These are phyloP conservation scores for Garra rufa DNA, from an alignment of 2,113 vertebrate species.

Conservation along the genomic window DNA sequence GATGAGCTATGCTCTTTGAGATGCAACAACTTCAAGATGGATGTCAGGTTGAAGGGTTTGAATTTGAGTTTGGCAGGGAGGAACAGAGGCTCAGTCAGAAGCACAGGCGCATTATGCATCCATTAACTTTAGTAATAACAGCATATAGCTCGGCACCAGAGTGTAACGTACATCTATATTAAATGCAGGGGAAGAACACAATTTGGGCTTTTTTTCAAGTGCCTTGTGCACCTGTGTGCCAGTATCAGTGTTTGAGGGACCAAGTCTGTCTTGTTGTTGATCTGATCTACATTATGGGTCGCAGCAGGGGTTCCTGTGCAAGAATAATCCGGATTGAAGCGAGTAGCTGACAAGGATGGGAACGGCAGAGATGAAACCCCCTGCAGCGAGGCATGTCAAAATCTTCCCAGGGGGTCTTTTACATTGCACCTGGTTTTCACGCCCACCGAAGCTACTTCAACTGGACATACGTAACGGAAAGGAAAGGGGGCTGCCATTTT, in stretches of 20 bases:
- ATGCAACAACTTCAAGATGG: conserved; percentile 14
- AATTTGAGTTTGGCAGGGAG: conserved; percentile 8
- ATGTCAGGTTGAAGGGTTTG: conserved; percentile 36
- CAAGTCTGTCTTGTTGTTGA: not conserved
- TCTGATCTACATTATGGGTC: conserved; percentile 7
- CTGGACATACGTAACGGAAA: not conserved
- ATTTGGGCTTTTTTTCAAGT: conserved; percentile 22
- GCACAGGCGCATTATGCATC: conserved; percentile 7
- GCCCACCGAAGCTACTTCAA: not conserved
- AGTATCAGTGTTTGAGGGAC: not conserved
- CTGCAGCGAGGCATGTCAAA: conserved; percentile 13
- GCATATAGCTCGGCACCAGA: not conserved
- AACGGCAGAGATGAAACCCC: conserved; percentile 28
- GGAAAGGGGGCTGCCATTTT: not conserved
- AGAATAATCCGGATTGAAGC: conserved; percentile 46
- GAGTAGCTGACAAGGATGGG: conserved; percentile 25
- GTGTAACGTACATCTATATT: conserved; percentile 7
- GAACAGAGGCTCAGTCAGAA: conserved; percentile 11
- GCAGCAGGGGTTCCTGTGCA: conserved; percentile 21
- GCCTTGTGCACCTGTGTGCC: not conserved
- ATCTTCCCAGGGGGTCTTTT: conserved; percentile 36
- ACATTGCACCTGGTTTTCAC: conserved; percentile 9
- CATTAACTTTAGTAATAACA: conserved; percentile 29
- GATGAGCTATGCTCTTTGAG: conserved; percentile 30
- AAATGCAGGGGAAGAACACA: conserved; percentile 20